Conservation (phyloP, 2,113 vertebrate species). For the Melanerpes formicivorus region DNA sequence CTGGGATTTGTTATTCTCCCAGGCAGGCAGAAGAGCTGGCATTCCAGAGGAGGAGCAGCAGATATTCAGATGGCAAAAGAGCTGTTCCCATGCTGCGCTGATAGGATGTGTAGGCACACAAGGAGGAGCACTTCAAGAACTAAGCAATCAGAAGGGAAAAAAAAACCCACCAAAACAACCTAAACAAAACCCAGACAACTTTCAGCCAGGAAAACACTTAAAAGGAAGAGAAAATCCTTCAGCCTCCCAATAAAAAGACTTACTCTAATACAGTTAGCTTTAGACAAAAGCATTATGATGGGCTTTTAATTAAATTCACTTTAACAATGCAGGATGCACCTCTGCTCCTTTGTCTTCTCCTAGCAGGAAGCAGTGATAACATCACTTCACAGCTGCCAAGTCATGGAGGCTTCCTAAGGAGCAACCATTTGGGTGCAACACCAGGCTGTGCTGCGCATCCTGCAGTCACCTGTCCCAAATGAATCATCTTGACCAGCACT, state of each 20-base stretch:
- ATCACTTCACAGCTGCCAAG: slow-evolving; percentile 4
- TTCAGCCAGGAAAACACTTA: background rate
- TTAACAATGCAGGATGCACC: background rate
- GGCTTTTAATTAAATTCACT: slow-evolving; percentile 26
- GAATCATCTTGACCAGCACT: background rate
- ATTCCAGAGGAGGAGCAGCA: background rate
- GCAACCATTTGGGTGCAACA: background rate
- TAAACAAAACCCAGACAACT: background rate
- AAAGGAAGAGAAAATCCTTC: background rate
- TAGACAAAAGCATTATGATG: background rate
- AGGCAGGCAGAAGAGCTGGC: background rate
- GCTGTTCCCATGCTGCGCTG: background rate
- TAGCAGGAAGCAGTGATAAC: slow-evolving; percentile 3
- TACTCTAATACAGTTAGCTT: background rate
- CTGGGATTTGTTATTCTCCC: background rate
- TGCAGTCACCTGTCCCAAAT: background rate
- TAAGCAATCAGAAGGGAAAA: background rate
- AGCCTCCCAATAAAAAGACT: background rate
- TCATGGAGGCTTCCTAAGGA: background rate
- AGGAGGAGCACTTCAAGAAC: background rate
- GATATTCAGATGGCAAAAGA: background rate
- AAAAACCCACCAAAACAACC: background rate
- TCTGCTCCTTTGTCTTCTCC: background rate
- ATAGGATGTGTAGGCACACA: background rate
- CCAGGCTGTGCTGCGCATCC: background rate